Percentiles rank a stretch among this genome's conserved stretches.
These are phyloP conservation scores for Oreochromis niloticus DNA, from an alignment of 2,113 vertebrate genomes.

Conservation along the genomic window DNA sequence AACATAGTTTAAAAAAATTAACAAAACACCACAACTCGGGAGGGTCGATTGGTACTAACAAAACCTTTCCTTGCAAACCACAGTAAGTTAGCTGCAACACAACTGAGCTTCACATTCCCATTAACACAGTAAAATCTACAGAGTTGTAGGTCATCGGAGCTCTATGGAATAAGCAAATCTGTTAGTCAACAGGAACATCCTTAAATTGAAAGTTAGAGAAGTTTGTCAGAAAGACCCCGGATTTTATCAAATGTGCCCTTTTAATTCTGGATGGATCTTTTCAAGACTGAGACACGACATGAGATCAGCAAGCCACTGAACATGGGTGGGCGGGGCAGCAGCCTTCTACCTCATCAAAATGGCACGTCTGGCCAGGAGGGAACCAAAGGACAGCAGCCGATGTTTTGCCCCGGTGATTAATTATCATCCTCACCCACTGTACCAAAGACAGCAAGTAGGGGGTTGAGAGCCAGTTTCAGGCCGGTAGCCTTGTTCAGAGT, in stretches of 20 bases:
- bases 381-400: rapidly evolving
- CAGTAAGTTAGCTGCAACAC: neutral
- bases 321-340: neutral
- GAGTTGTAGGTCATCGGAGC: neutral
- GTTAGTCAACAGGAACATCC: neutral
- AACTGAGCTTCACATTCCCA: neutral
- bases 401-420: neutral
- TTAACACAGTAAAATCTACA: neutral
- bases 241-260: neutral
- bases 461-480: neutral
- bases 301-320: neutral
- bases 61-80: neutral
- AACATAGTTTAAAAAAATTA: neutral
- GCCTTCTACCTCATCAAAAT: neutral
- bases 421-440: neutral
- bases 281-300: neutral
- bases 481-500: neutral
- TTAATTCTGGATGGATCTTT: neutral
- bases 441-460: neutral
- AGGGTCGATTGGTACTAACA: neutral
- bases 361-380: neutral
- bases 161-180: neutral
- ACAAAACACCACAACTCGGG: neutral
- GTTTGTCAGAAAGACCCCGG: neutral
- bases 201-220: neutral